A percentile compares a stretch with the other conserved stretches of the same genome.
Conservation (phyloP, 2,888 invertebrate genomes). For the Spodoptera exigua region DNA sequence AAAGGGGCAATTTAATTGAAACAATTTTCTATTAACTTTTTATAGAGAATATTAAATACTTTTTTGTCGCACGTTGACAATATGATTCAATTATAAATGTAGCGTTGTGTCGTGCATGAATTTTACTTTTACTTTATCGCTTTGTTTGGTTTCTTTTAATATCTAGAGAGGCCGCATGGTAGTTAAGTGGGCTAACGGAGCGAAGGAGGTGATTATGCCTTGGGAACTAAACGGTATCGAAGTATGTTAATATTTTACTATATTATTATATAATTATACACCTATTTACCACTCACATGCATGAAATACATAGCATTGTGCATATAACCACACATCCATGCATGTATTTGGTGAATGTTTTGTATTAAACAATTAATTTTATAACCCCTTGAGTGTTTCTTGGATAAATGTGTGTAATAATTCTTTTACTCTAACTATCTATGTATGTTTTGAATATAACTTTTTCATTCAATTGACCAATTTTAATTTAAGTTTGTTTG, state of each 20-base stretch:
- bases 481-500: background rate
- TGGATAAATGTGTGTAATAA: slow-evolving; percentile 30
- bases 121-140: slow-evolving; percentile 77
- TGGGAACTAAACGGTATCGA: slow-evolving; percentile 83
- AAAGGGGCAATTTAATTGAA: slow-evolving; percentile 3
- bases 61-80: too few relatives aligned
- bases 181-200: slow-evolving; percentile 88
- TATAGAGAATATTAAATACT: too few relatives aligned
- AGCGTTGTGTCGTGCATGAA: slow-evolving; percentile 72
- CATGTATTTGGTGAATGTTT: slow-evolving; percentile 52
- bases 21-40: slow-evolving; percentile 22
- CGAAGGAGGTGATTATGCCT: slow-evolving; percentile 87
- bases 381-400: slow-evolving; percentile 12
- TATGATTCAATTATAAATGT: slow-evolving; percentile 24
- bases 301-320: slow-evolving; percentile 42
- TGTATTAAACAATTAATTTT: slow-evolving; percentile 23
- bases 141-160: slow-evolving; percentile 81
- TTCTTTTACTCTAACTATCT: background rate
- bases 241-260: slow-evolving; percentile 79
- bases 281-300: slow-evolving; percentile 52
- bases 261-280: slow-evolving; percentile 51
- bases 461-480: too few relatives aligned
- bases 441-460: background rate
- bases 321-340: slow-evolving; percentile 43
- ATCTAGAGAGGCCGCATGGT: slow-evolving; percentile 87